A percentile compares a stretch with the other conserved stretches of the same genome.
Evolutionary conservation across 2,113 vertebrate genomes (phyloP).

Genomic region (Passer montanus): DNA sequence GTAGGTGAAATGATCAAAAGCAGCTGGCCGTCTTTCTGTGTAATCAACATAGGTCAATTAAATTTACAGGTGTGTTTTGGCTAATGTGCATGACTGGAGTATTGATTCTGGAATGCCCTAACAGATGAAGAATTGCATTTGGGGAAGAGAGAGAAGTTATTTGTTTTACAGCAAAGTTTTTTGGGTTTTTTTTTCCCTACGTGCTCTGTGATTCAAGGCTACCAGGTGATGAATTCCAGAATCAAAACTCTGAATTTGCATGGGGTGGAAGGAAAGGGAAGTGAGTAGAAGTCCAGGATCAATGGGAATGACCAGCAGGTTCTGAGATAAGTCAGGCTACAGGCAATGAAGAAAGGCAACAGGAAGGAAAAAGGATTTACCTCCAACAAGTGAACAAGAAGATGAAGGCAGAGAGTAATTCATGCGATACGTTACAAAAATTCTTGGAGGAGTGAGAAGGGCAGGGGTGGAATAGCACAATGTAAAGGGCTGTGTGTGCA

Average conservation of each 20-base stretch:
- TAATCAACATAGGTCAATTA: neutral
- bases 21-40: neutral
- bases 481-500: rapidly evolving
- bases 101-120: neutral
- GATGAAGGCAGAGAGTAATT: neutral
- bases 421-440: neutral
- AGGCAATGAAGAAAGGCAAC: neutral
- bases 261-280: neutral
- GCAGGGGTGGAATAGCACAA: neutral
- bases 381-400: neutral
- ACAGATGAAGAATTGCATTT: neutral
- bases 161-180: neutral
- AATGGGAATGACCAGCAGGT: neutral
- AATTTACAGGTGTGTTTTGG: neutral
- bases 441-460: neutral
- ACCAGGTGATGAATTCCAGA: neutral
- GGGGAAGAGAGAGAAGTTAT: neutral
- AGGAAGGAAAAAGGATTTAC: neutral
- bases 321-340: neutral
- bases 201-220: neutral
- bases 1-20: neutral
- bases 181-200: neutral
- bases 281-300: neutral
- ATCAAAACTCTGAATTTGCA: neutral
- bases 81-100: neutral